Evolutionary conservation across 2,113 vertebrate species (phyloP).

Genomic region (Atherinomorus stipes): DNA sequence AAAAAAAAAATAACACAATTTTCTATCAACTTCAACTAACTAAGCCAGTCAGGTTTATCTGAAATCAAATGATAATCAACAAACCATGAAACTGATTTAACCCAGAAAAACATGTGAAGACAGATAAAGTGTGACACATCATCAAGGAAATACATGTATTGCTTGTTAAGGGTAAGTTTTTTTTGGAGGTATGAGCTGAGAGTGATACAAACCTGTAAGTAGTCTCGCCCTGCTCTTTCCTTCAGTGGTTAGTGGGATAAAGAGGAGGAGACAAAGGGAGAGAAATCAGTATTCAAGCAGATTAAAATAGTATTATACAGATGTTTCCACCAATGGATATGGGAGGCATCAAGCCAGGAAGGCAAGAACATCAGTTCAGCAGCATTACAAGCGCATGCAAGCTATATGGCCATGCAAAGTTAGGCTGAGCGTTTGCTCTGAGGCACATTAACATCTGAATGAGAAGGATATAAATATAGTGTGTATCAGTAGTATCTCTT

Average conservation of each 20-base stretch:
- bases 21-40: neutral
- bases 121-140: neutral
- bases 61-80: neutral
- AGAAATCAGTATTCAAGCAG: slow-evolving; percentile 66
- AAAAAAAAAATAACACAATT: neutral
- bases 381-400: slow-evolving; percentile 57
- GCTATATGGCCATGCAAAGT: slow-evolving; percentile 51
- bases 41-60: neutral
- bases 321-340: slow-evolving; percentile 44
- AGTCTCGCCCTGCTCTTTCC: slow-evolving; percentile 82
- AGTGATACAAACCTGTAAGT: slow-evolving; percentile 78
- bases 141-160: neutral
- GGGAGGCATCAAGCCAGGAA: slow-evolving; percentile 37
- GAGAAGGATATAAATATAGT: neutral
- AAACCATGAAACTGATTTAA: neutral
- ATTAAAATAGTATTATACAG: slow-evolving; percentile 52
- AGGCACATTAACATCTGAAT: slow-evolving; percentile 3
- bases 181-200: slow-evolving; percentile 25
- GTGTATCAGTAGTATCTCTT: neutral
- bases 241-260: slow-evolving; percentile 75
- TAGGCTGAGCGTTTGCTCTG: slow-evolving; percentile 8
- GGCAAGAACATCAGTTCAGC: neutral
- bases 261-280: slow-evolving; percentile 72
- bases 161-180: slow-evolving; percentile 13
- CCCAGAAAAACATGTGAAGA: neutral